These are phyloP conservation scores for Lichenostomus cassidix DNA, from an alignment of 2,113 vertebrate species.

Conservation along the genomic window DNA sequence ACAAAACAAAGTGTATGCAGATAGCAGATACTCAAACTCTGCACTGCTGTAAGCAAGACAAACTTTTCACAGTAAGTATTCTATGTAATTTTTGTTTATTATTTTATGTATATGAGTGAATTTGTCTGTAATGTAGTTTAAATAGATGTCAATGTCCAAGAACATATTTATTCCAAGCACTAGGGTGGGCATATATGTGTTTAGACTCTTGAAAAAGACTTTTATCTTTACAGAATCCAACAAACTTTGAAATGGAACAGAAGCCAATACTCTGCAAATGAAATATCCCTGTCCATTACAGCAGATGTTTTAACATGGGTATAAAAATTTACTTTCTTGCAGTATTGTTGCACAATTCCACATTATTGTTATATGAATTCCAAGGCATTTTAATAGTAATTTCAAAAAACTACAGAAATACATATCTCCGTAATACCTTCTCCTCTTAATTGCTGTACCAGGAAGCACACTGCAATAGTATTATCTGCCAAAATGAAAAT, in stretches of 20 bases:
- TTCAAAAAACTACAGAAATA: background rate
- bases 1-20: background rate
- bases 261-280: background rate
- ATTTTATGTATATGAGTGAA: background rate
- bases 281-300: background rate
- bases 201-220: background rate
- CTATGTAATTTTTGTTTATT: background rate
- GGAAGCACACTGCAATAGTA: background rate
- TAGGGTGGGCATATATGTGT: background rate
- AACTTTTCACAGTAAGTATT: background rate
- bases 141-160: background rate
- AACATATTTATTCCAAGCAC: background rate
- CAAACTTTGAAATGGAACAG: background rate
- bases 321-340: background rate
- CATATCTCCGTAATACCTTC: background rate
- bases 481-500: background rate
- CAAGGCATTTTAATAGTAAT: background rate
- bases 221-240: background rate
- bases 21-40: background rate
- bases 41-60: background rate
- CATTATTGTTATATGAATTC: background rate
- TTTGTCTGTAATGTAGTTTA: background rate
- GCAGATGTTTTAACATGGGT: background rate
- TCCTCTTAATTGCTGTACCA: background rate
- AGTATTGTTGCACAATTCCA: background rate